Evolutionary conservation across 2,888 invertebrate genomes (phyloP).

Genomic region (Melipona bicolor): DNA sequence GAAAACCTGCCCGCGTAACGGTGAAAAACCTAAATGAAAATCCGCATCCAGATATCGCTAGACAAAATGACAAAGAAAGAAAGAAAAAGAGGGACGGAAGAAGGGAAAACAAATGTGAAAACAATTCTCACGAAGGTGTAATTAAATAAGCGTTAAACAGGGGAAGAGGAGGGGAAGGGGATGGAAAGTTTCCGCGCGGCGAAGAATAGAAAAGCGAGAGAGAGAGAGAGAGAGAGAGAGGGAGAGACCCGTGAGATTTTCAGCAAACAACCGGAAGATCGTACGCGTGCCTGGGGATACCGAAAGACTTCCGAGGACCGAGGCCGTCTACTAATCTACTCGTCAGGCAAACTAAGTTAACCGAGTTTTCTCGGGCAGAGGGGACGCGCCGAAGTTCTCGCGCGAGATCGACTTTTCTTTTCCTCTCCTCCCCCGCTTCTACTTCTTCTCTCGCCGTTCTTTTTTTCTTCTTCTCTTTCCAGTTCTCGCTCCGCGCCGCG

Average conservation of each 20-base stretch:
- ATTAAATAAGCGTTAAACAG: no score
- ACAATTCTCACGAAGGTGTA: no score
- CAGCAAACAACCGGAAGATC: conserved; percentile 6
- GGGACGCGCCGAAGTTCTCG: conserved; percentile 37
- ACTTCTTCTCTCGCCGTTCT: neutral
- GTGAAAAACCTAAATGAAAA: no score
- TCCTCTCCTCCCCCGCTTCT: neutral
- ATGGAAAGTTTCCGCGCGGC: neutral
- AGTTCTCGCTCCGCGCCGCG: neutral
- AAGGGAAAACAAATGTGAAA: no score
- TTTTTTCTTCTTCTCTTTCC: neutral
- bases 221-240: neutral
- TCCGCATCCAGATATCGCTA: no score
- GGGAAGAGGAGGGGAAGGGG: no score
- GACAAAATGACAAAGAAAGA: no score
- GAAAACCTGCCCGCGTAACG: no score
- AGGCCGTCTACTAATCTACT: conserved; percentile 60
- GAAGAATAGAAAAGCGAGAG: neutral
- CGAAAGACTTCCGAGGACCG: neutral
- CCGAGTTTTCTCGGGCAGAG: conserved; percentile 10
- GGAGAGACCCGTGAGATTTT: neutral
- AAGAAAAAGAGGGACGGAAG: no score
- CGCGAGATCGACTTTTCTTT: conserved; percentile 2
- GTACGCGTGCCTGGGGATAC: neutral
- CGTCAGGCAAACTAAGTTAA: conserved; percentile 54